These are phyloP conservation scores for Lophotis ruficrista DNA, from an alignment of 2,113 vertebrate genomes.

Conservation along the genomic window DNA sequence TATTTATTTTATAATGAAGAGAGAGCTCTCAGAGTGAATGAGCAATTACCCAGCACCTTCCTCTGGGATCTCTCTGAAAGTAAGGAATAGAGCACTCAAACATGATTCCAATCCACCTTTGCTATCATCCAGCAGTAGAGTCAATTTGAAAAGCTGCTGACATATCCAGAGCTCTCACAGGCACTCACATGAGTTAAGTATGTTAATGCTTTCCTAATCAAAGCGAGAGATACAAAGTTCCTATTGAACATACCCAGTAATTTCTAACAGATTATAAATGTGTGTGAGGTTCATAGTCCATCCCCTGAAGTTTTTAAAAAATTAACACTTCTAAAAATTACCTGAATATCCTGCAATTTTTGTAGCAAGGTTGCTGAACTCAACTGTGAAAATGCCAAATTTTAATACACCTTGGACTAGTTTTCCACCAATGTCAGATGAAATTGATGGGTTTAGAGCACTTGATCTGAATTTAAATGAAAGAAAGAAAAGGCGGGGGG, in stretches of 20 bases:
- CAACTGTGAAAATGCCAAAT: not conserved
- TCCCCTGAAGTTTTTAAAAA: not conserved
- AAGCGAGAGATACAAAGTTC: constrained; percentile 9
- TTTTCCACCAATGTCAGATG: not conserved
- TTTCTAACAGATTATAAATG: not conserved
- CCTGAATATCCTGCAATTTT: not conserved
- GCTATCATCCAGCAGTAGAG: not conserved
- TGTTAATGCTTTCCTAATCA: constrained; percentile 20
- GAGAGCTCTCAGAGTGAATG: constrained; percentile 28
- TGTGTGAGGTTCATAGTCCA: not conserved
- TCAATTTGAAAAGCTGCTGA: constrained; percentile 29
- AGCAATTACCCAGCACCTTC: constrained; percentile 57
- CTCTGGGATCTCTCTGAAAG: constrained; percentile 42
- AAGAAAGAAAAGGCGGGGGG: not conserved
- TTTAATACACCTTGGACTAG: not conserved
- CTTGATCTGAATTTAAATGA: not conserved
- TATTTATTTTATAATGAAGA: constrained; percentile 58
- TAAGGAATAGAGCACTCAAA: constrained; percentile 34
- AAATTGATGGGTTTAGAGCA: not conserved
- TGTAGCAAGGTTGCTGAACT: not conserved
- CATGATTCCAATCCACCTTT: constrained; percentile 41
- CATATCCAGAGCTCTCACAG: not conserved
- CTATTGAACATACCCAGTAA: not conserved
- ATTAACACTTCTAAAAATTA: not conserved
- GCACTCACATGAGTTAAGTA: not conserved